phyloP scores from a whole-genome alignment of 2,797 vertebrate genomes.

The Typhlichthys eigenmanni region DNA sequence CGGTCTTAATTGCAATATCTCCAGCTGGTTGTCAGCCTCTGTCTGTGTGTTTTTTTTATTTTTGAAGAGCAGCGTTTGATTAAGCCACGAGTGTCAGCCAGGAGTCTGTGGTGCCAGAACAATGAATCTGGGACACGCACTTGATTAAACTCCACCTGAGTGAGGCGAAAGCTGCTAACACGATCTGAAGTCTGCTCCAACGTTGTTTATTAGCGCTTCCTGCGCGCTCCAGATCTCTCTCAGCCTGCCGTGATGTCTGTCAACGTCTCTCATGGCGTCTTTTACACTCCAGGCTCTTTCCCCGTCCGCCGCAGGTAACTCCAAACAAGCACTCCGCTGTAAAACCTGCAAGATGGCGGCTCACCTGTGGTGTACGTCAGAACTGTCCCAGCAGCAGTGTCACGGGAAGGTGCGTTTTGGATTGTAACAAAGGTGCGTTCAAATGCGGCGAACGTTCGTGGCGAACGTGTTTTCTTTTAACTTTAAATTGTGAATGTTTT shows the following conservation, averaged over 20 bases:
- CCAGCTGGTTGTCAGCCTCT: constrained; percentile 54
- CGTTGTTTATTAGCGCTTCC: constrained; percentile 18
- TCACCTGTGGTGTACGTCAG: constrained; percentile 92
- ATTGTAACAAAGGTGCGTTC: not conserved
- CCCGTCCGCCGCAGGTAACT: constrained; percentile 79
- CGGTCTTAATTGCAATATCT: constrained; percentile 44
- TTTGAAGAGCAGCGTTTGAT: constrained; percentile 49
- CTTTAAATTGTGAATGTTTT: too few species aligned
- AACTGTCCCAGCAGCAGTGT: constrained; percentile 87
- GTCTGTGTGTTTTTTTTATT: constrained; percentile 4
- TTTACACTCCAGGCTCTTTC: constrained; percentile 2
- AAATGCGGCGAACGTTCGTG: not conserved
- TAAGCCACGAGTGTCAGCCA: constrained; percentile 34
- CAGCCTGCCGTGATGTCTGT: constrained; percentile 1
- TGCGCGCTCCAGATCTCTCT: constrained; percentile 10
- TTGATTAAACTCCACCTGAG: constrained; percentile 37
- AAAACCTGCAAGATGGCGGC: constrained; percentile 89
- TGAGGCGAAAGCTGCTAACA: constrained; percentile 18
- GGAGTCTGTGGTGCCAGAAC: constrained; percentile 1
- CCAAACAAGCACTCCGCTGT: constrained; percentile 91
- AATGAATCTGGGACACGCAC: constrained; percentile 14
- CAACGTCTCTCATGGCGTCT: not conserved
- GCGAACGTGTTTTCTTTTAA: too few species aligned
- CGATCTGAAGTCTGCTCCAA: constrained; percentile 18
- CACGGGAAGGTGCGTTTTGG: constrained; percentile 78